phyloP scores from a whole-genome alignment of 1,140 invertebrate species.

The Pseudachorutes palmiensis region DNA sequence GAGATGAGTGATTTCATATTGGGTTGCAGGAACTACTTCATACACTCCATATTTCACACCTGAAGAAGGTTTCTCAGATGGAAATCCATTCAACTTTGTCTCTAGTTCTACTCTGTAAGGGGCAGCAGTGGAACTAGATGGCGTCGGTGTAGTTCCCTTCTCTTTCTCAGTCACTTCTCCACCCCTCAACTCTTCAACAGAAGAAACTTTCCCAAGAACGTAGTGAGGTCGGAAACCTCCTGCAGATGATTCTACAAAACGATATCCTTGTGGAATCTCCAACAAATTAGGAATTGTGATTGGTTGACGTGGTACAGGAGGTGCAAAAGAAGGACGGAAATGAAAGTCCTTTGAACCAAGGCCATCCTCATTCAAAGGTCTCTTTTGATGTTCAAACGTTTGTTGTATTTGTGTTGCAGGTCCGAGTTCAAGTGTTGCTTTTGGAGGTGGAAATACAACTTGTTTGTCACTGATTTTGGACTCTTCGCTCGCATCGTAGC shows the following conservation, averaged over 20 bases:
- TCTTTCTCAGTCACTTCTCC: too few relatives aligned
- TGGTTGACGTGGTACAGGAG: neutral
- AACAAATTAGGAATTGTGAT: constrained; percentile 1
- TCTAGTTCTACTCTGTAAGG: neutral
- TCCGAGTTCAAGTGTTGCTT: neutral
- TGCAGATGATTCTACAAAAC: neutral
- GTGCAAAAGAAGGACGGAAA: neutral
- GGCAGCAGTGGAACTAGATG: neutral
- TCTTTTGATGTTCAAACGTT: neutral
- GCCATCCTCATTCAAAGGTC: neutral
- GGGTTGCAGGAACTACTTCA: constrained; percentile 33
- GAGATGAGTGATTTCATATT: constrained; percentile 35
- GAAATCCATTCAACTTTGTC: constrained; percentile 2
- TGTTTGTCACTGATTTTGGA: neutral
- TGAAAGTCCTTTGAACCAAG: neutral
- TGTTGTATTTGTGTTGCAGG: neutral
- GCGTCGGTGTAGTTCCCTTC: too few relatives aligned
- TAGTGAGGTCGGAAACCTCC: too few relatives aligned
- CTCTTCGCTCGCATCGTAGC: neutral
- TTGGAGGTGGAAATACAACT: neutral
- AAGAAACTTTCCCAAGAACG: too few relatives aligned
- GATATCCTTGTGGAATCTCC: neutral
- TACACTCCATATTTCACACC: constrained; percentile 9
- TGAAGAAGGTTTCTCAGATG: neutral
- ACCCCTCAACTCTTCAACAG: too few relatives aligned